Conservation (phyloP, 2,888 invertebrate species). For the Halocaridina rubra region DNA sequence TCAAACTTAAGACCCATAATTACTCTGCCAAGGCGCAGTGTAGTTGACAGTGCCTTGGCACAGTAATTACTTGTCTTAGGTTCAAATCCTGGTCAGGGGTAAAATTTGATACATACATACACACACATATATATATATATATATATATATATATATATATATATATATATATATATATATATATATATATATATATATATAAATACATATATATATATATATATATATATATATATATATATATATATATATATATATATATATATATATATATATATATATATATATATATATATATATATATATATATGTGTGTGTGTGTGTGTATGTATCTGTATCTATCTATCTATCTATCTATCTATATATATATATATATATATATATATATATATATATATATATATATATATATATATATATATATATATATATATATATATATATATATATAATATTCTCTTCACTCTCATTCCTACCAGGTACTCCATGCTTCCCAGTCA, state of each 20-base stretch:
- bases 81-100: too few species aligned
- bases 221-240: slow-evolving; percentile 13
- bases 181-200: slow-evolving; percentile 19
- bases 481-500: too few species aligned
- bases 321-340: background rate
- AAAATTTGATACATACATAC: background rate
- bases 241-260: background rate
- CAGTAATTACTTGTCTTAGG: too few species aligned
- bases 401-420: background rate
- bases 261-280: background rate
- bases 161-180: background rate
- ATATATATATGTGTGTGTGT: slow-evolving; percentile 16
- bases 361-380: background rate
- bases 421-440: background rate
- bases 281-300: slow-evolving; percentile 4
- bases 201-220: slow-evolving; percentile 9
- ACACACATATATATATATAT: background rate
- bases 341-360: too few species aligned
- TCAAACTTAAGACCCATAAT: too few species aligned
- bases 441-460: background rate
- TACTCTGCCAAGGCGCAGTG: too few species aligned
- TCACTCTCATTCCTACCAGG: too few species aligned
- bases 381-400: background rate
- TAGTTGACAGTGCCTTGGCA: too few species aligned
- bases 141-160: background rate